Percentiles rank a stretch among this genome's conserved stretches.
These are phyloP conservation scores for Oxystoma pomonae DNA, from an alignment of 2,888 invertebrate species.

Conservation along the genomic window DNA sequence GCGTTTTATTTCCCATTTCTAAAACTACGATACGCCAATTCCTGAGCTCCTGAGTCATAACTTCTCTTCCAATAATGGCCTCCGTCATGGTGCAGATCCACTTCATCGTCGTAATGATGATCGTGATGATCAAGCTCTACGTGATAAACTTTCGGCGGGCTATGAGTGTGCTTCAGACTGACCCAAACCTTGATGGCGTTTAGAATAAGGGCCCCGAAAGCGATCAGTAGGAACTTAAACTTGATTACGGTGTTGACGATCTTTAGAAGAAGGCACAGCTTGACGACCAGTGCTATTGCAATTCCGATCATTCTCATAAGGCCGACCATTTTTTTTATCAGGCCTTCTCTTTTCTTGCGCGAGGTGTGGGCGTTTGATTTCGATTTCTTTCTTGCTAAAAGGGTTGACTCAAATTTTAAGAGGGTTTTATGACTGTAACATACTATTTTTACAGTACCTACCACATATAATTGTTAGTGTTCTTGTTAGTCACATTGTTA, in stretches of 20 bases:
- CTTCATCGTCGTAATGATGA: constrained; percentile 69
- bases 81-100: constrained; percentile 32
- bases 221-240: constrained; percentile 73
- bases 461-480: no score
- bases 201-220: constrained; percentile 61
- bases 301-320: constrained; percentile 63
- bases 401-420: no score
- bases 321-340: constrained; percentile 65
- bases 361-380: background rate
- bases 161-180: constrained; percentile 63
- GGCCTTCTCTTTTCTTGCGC: constrained; percentile 57
- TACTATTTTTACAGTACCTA: no score
- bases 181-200: constrained; percentile 70
- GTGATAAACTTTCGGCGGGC: constrained; percentile 72
- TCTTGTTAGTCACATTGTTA: no score
- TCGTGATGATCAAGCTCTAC: constrained; percentile 80
- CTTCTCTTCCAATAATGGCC: background rate
- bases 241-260: constrained; percentile 67
- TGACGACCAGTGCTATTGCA: constrained; percentile 65
- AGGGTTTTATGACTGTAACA: no score
- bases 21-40: background rate
- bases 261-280: constrained; percentile 66
- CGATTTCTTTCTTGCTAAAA: background rate
- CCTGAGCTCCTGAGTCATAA: background rate
- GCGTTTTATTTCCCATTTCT: no score